phyloP scores from a whole-genome alignment of 2,888 invertebrate genomes.

The Smittia aterrima region DNA sequence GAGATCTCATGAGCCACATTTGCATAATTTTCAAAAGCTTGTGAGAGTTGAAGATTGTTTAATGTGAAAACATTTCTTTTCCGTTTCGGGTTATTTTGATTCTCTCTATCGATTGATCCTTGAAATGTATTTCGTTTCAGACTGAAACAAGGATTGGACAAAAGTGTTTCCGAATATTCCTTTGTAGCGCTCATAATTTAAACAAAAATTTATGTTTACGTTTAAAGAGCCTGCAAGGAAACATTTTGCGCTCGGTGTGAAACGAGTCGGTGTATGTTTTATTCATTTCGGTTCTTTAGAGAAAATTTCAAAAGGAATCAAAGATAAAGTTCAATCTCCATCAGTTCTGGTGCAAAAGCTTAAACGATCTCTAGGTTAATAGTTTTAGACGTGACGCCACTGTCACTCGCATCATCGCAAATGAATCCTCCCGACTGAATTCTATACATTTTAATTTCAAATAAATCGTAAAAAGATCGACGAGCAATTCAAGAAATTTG shows the following conservation, averaged over 20 bases:
- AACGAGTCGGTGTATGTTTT: slow-evolving; percentile 13
- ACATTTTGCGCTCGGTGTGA: not conserved
- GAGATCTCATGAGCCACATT: not conserved
- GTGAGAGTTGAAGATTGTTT: not conserved
- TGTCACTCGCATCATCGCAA: too few relatives aligned
- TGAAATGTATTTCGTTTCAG: not conserved
- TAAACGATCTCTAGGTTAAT: too few relatives aligned
- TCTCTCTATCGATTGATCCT: not conserved
- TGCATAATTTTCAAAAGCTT: not conserved
- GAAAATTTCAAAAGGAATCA: slow-evolving; percentile 7
- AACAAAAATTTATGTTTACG: slow-evolving; percentile 13
- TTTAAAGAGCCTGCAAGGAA: not conserved
- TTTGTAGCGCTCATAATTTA: slow-evolving; percentile 13
- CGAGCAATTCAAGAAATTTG: not conserved
- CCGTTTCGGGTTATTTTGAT: not conserved
- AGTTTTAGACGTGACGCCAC: too few relatives aligned
- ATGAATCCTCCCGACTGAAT: not conserved
- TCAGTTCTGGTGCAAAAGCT: not conserved
- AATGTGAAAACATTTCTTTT: not conserved
- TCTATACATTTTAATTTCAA: too few relatives aligned
- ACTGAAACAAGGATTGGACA: not conserved
- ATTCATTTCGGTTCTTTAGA: not conserved
- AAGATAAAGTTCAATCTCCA: not conserved
- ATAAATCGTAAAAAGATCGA: too few relatives aligned
- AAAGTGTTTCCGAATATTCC: slow-evolving; percentile 4